phyloP scores from a whole-genome alignment of 2,113 vertebrate genomes.

The Callochromis pleurospilus region DNA sequence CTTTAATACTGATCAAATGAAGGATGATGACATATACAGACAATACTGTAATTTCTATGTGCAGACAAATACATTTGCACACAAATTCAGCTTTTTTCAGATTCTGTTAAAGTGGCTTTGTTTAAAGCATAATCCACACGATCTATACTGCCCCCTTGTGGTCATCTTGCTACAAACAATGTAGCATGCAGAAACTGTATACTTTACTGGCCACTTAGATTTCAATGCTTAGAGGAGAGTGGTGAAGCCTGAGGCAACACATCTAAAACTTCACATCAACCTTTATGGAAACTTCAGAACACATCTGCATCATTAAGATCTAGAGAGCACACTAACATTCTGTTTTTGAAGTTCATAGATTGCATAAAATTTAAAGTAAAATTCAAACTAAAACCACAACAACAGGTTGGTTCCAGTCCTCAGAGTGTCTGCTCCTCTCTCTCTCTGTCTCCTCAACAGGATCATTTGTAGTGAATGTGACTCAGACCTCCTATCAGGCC shows the following conservation, averaged over 20 bases:
- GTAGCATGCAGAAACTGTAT: rapidly evolving
- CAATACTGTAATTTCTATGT: rapidly evolving
- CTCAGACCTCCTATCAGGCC: rapidly evolving
- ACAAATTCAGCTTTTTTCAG: neutral
- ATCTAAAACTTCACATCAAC: rapidly evolving
- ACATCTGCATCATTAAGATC: neutral
- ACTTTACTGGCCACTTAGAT: rapidly evolving
- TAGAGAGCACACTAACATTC: neutral
- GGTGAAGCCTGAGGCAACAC: rapidly evolving
- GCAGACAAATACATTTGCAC: neutral
- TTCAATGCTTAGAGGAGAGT: neutral
- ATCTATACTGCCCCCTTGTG: neutral
- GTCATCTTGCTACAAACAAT: neutral
- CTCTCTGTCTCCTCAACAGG: neutral
- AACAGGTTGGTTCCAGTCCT: rapidly evolving
- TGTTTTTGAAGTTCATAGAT: neutral
- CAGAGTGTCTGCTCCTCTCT: neutral
- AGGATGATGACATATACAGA: neutral
- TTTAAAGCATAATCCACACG: rapidly evolving
- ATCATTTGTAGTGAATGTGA: too few species aligned
- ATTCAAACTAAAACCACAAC: rapidly evolving
- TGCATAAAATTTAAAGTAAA: neutral
- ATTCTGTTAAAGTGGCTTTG: rapidly evolving
- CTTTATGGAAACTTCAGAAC: neutral
- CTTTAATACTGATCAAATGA: neutral